These are phyloP conservation scores for Crotalus helleri DNA, from an alignment of 2,113 vertebrate genomes.

Conservation along the genomic window DNA sequence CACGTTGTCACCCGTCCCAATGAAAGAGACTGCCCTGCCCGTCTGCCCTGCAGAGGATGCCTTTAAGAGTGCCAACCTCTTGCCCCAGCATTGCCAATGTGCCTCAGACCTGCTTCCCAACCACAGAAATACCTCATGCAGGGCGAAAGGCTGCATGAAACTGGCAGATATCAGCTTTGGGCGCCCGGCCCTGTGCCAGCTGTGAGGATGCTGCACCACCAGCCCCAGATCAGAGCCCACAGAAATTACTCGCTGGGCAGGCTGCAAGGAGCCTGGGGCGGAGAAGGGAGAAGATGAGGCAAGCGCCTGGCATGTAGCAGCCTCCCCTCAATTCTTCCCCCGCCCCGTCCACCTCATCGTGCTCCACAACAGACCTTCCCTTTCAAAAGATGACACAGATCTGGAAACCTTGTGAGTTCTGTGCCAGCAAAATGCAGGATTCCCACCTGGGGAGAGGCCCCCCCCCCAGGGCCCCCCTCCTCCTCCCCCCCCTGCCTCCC, in stretches of 20 bases:
- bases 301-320: not conserved
- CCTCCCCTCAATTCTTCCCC: not conserved
- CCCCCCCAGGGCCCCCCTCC: too few relatives aligned
- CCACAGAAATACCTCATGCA: not conserved
- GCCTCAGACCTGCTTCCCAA: not conserved
- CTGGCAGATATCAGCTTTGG: not conserved
- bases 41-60: not conserved
- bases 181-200: not conserved
- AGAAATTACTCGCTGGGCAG: not conserved
- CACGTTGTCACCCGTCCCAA: not conserved
- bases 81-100: too few relatives aligned
- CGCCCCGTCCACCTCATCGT: not conserved
- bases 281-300: not conserved
- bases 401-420: not conserved
- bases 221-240: not conserved
- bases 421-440: not conserved
- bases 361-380: not conserved
- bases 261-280: accelerated
- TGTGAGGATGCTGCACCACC: not conserved
- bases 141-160: not conserved
- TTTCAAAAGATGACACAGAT: not conserved
- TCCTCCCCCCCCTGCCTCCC: not conserved
- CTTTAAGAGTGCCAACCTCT: not conserved
- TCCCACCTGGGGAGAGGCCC: too few relatives aligned
- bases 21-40: not conserved